Conservation (phyloP, 2,113 vertebrate species). For the Ardeotis arabs region DNA sequence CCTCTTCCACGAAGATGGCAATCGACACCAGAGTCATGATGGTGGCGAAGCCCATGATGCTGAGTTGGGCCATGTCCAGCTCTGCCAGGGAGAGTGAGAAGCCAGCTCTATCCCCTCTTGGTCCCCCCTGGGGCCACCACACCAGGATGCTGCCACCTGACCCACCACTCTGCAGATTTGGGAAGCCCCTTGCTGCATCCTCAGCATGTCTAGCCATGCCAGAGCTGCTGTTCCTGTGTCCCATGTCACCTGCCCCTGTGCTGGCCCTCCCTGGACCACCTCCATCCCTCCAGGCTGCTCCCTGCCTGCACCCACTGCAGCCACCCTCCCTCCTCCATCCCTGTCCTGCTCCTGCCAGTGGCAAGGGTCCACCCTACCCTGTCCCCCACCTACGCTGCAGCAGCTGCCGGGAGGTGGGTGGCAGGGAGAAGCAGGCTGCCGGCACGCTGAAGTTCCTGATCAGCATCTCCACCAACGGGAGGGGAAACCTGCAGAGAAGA, state of each 20-base stretch:
- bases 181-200: fast-evolving
- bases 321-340: background rate
- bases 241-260: background rate
- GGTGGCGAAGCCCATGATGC: conserved; percentile 65
- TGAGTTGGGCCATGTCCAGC: conserved; percentile 47
- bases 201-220: fast-evolving
- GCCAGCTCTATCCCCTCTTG: fast-evolving
- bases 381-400: conserved; percentile 69
- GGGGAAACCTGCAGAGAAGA: conserved; percentile 62
- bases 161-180: background rate
- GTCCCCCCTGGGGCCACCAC: background rate
- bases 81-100: conserved; percentile 39
- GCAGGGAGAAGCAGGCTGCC: conserved; percentile 69
- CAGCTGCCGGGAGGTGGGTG: conserved; percentile 70
- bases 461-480: conserved; percentile 66
- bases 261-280: background rate
- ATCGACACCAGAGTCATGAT: conserved; percentile 60
- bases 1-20: conserved; percentile 70
- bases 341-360: background rate
- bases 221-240: background rate
- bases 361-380: background rate
- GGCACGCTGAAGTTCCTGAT: conserved; percentile 73
- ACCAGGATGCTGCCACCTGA: background rate
- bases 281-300: background rate
- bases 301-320: fast-evolving